Evolutionary conservation across 2,888 invertebrate genomes (phyloP), one percentile per base, ranked within the genome.

Genomic region (Myathropa florea): DNA sequence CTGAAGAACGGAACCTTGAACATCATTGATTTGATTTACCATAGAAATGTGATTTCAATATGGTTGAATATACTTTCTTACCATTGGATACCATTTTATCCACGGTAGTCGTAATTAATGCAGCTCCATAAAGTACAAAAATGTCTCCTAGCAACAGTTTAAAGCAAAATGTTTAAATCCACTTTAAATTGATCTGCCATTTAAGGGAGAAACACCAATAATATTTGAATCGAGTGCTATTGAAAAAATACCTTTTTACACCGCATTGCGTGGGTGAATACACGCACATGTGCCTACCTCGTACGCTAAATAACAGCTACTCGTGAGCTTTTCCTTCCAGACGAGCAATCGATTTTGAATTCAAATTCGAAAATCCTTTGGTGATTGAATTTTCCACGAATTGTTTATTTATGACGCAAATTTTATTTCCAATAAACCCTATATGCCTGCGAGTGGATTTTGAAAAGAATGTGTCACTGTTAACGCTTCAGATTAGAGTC

Each of bases 381-480:
- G 39, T 57, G 68, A 68, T 68, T 55, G 57, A 33, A 36, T 70
- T 59, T 57, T 59, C 21, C 57, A 36, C 26, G 59, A 70, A 59
- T 59, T 59, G 57, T 59, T 70, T 70, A 59, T 70, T 70, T 70
- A 70, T 59, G 70, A 24, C 70, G 24, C 33, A 36, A 57, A 36
- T 57, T 68, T 55, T 57, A 57, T 68, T 68, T 68, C 24, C 68
- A 23, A 68, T 68, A 57, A 68, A 21, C 14, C 57, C 14, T 57
- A 33, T 3, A 55, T 12, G 4, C n/a, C 14, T 36, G 21, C 14
- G 4, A 30, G 9, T 21, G 55, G 55, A 30, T 55, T 57, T n/a
- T 7, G 21, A 7, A 33, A 59, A 59, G 59, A 18, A 70, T 70
- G 59, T 33, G 36, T 70, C 36, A 59, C 70, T 70, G 70, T 59